Base-by-base conservation (phyloP, 1,140 invertebrate genomes). In the Oedothorax gibbosus region DNA sequence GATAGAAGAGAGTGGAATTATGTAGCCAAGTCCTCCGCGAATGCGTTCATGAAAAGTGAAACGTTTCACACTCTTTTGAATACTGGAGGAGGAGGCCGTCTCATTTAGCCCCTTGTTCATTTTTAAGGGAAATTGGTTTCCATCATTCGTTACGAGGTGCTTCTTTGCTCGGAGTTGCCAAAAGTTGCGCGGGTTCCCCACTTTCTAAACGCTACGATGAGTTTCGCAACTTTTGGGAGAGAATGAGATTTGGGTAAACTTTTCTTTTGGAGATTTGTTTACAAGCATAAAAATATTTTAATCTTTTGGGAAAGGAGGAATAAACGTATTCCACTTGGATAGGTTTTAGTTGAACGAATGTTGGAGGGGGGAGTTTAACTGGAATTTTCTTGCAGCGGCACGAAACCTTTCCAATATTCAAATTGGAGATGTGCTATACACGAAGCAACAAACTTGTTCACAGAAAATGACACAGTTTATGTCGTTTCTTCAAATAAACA, bases 31-130 rank as follows among this genome's bases (percentile, higher is more conserved):
- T 60, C n/a, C 69, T 49, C 35, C 21, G 21, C 62, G 77, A 56
- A 18, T 14, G 68, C 49, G 50, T 53, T 21, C 64, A 56, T 53
- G 62, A 82, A 73, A 84, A 84, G 72, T 75, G 71, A 76, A 84
- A 84, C 57, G 60, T 72, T 84, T 84, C 81, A 84, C 81, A 84
- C 81, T 69, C 81, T 84, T 84, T 84, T 84, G 72, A 84, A 76
- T 84, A 76, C 81, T 84, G 81, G 73, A 82, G 80, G 73, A 82
- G 77, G 64, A 18, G 15, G 10, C 11, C 11, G 57, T 21, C n/a
- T 81, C 51, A 60, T 62, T n/a, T 21, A 21, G 11, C 21, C 68
- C 35, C 56, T 71, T 71, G 78, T 50, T 81, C 66, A 57, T 71
- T 71, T 71, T 66, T 35, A 35, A 35, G 56, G 62, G 49, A 81